Evolutionary conservation across 2,113 vertebrate genomes (phyloP), one percentile per base, ranked within the genome.

Genomic region (Lycaon pictus): DNA sequence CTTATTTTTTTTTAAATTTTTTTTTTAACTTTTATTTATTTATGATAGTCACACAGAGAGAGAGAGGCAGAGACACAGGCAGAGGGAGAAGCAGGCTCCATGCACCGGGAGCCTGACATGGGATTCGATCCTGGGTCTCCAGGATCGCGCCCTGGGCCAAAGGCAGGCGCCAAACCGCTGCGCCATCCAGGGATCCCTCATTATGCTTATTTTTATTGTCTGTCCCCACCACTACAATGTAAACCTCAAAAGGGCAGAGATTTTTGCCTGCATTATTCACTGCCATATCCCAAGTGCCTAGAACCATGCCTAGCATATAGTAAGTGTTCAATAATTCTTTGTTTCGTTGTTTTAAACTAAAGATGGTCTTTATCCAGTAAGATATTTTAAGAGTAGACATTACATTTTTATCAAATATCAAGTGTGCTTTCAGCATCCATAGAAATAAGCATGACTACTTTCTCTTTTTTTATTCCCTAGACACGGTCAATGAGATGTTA

Each of bases 371-470:
- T 60, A 48, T 67, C 77, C 51, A 95, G 12, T 55, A 86, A 87
- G 65, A 37, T 23, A 65, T 60, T 85, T 76, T 92, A 77, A 89
- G 65, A 95, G 19, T 69, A 96, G 65, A 80, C 6, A 79, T 55
- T 95, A 17, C 4, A 69, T 80, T 95, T 93, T 89, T 81, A 83
- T 79, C 86, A 93, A 89, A 48, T 69, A 48, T 56, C 7, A 81
- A 82, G 62, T 79, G 20, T 60, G 25, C 93, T 95, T 91, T 86
- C 35, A 77, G 22, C 22, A 84, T 48, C 53, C 58, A 55, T 77
- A 27, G 53, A 90, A 88, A 72, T 74, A 97, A 88, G 48, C 29
- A 67, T 37, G 71, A 56, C 62, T 43, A 19, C 94, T 76, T 98
- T 96, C 23, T 74, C 15, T 84, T 94, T 94, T 80, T 94, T 84